Percentiles rank a stretch among this genome's conserved stretches.
These are phyloP conservation scores for Colletes latitarsis DNA, from an alignment of 1,140 invertebrate species.

Conservation along the genomic window DNA sequence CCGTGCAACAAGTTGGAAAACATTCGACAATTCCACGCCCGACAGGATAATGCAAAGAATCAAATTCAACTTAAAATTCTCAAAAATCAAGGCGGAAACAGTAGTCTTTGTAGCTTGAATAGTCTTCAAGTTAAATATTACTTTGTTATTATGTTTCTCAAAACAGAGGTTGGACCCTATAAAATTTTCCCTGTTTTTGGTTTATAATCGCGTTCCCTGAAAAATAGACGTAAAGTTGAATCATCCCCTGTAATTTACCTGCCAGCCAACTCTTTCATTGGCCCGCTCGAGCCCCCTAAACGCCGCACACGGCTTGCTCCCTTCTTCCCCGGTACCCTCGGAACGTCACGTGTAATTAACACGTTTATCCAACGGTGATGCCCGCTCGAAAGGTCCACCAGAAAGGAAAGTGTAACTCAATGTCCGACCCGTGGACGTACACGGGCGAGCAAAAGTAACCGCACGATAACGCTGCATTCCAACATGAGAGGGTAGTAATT, in stretches of 20 bases:
- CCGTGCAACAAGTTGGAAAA: too few species aligned
- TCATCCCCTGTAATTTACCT: neutral
- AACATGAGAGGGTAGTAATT: constrained; percentile 58
- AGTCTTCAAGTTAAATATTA: too few species aligned
- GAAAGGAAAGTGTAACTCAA: constrained; percentile 59
- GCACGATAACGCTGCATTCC: constrained; percentile 61
- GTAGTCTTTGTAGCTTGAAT: too few species aligned
- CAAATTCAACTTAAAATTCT: too few species aligned
- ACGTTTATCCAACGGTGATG: constrained; percentile 27
- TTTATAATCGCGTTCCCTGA: neutral
- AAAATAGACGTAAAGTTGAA: neutral
- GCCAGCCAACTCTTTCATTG: neutral
- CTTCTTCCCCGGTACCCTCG: neutral
- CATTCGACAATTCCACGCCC: too few species aligned
- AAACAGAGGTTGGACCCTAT: too few species aligned
- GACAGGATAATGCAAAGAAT: neutral
- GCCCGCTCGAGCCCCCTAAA: too few species aligned
- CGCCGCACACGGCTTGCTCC: neutral
- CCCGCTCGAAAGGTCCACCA: constrained; percentile 1
- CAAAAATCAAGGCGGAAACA: too few species aligned
- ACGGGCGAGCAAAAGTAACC: constrained; percentile 54
- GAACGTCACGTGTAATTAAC: constrained; percentile 41
- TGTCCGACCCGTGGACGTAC: constrained; percentile 34
- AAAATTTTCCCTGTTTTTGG: neutral
- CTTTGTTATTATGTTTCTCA: too few species aligned